Conservation (phyloP, 2,888 invertebrate genomes). For the Bimastos eiseni region DNA sequence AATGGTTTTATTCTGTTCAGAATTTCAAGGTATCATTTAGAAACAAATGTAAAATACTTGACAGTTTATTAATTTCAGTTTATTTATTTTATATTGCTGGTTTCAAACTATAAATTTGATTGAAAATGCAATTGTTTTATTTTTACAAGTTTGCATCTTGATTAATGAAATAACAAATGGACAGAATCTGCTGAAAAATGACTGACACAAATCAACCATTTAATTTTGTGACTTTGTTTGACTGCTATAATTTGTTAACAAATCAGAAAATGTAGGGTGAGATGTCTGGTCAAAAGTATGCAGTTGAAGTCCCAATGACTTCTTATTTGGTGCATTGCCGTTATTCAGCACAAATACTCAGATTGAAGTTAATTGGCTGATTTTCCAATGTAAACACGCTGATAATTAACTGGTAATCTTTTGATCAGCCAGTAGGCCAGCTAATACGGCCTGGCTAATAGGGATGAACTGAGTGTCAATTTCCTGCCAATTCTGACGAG, state of each 20-base stretch:
- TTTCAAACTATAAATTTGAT: neutral
- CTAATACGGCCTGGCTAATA: neutral
- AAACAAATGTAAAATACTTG: neutral
- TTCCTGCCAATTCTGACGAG: too few species aligned
- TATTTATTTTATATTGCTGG: neutral
- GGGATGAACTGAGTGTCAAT: too few species aligned
- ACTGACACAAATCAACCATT: neutral
- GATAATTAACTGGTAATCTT: neutral
- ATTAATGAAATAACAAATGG: neutral
- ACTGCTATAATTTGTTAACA: neutral
- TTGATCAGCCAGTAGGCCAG: neutral
- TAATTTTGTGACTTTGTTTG: neutral
- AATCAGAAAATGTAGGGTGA: neutral
- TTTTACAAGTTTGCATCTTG: neutral
- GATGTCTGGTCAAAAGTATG: neutral
- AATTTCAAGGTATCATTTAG: neutral
- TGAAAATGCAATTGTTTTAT: constrained; percentile 13
- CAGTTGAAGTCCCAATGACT: neutral
- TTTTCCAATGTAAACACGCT: neutral
- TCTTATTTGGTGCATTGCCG: neutral
- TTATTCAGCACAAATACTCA: neutral
- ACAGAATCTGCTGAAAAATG: neutral
- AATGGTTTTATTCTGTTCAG: neutral
- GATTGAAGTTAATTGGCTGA: neutral
- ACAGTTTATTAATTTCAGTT: neutral